Percentiles rank a stretch among this genome's conserved stretches.
phyloP scores from a whole-genome alignment of 2,113 vertebrate species.

The Illadopsis cleaveri region DNA sequence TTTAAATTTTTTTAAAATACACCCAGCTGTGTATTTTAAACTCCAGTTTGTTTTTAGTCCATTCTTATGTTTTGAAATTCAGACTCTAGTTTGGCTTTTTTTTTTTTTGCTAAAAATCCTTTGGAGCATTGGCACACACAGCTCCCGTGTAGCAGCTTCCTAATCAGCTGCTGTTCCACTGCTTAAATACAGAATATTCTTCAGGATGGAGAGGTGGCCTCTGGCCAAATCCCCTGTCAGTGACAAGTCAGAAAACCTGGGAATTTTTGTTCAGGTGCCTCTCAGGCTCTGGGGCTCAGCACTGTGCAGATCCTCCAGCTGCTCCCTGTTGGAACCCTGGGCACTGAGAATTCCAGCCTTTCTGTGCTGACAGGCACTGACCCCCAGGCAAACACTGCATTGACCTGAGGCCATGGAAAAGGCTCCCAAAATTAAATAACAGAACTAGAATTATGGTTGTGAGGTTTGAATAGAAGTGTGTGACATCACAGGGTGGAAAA shows the following conservation, averaged over 20 bases:
- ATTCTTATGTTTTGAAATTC: background rate
- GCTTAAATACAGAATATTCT: background rate
- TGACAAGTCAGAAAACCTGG: rapidly evolving
- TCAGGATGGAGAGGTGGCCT: background rate
- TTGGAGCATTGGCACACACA: background rate
- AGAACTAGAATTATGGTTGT: too few species aligned
- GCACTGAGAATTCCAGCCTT: too few species aligned
- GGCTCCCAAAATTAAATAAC: too few species aligned
- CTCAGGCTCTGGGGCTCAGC: background rate
- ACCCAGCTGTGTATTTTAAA: background rate
- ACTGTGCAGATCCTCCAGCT: background rate
- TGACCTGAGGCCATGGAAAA: too few species aligned
- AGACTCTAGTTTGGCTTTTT: background rate
- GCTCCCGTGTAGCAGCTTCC: background rate
- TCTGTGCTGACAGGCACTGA: too few species aligned
- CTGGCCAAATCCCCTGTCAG: background rate
- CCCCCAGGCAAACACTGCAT: too few species aligned
- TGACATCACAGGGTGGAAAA: too few species aligned
- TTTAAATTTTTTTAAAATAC: background rate
- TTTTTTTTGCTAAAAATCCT: background rate
- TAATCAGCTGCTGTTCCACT: background rate
- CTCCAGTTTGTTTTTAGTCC: background rate
- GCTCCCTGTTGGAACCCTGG: background rate
- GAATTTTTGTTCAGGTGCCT: rapidly evolving
- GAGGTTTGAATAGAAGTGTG: too few species aligned